These are phyloP conservation scores for Microplitis demolitor DNA, from an alignment of 1,140 invertebrate genomes.

Conservation along the genomic window DNA sequence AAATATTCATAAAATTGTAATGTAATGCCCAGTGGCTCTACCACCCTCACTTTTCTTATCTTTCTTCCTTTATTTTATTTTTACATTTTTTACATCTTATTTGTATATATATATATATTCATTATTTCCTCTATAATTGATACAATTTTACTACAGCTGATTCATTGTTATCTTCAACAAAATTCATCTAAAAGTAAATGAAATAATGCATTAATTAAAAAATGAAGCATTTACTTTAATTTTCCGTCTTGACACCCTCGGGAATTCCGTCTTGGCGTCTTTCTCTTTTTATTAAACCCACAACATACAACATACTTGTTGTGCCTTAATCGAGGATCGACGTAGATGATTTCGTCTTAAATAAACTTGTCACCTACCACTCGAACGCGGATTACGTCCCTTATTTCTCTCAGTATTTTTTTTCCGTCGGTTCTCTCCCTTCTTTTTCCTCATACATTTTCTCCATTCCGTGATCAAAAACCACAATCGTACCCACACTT, in stretches of 20 bases:
- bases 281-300: slow-evolving; percentile 14
- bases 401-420: slow-evolving; percentile 22
- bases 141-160: too few relatives aligned
- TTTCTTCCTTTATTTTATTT: background rate
- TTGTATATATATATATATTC: background rate
- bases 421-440: slow-evolving; percentile 21
- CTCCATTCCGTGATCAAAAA: background rate
- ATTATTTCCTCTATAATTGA: too few relatives aligned
- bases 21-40: slow-evolving; percentile 45
- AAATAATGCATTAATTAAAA: too few relatives aligned
- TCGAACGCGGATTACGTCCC: slow-evolving; percentile 32
- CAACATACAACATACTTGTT: slow-evolving; percentile 19
- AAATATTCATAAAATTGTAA: slow-evolving; percentile 10
- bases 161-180: too few relatives aligned
- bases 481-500: background rate
- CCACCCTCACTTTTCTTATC: slow-evolving; percentile 43
- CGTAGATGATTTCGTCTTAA: slow-evolving; percentile 44
- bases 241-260: too few relatives aligned
- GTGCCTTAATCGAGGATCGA: slow-evolving; percentile 42
- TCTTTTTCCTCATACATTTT: slow-evolving; percentile 22
- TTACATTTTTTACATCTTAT: background rate
- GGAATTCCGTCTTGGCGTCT: too few relatives aligned
- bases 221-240: too few relatives aligned
- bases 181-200: too few relatives aligned
- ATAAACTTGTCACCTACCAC: slow-evolving; percentile 42